Percentiles rank a stretch among this genome's conserved stretches.
Evolutionary conservation across 1,140 invertebrate species (phyloP).

Genomic region (Pemphigus obesinymphae): DNA sequence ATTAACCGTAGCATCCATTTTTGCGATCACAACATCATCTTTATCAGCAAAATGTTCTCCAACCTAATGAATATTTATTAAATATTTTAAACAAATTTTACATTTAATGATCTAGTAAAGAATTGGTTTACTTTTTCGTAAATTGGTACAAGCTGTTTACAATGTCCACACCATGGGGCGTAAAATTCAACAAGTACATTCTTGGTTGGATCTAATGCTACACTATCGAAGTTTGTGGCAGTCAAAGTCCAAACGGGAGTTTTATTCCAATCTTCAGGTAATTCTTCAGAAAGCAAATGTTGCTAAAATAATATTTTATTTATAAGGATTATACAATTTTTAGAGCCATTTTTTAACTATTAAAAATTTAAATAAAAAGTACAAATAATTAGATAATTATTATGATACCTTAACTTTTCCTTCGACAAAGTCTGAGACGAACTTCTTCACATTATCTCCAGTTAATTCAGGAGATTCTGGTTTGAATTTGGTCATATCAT

Average conservation of each 20-base stretch:
- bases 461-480: slow-evolving; percentile 74
- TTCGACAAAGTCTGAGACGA: slow-evolving; percentile 82
- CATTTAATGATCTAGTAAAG: not conserved
- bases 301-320: slow-evolving; percentile 53
- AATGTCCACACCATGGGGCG: slow-evolving; percentile 96
- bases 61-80: not conserved
- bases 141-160: slow-evolving; percentile 93
- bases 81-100: not conserved
- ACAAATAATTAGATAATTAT: too few species aligned
- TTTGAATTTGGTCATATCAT: slow-evolving; percentile 98
- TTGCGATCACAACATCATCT: slow-evolving; percentile 85
- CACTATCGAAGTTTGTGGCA: slow-evolving; percentile 91
- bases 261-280: slow-evolving; percentile 97
- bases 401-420: slow-evolving; percentile 75
- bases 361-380: too few species aligned
- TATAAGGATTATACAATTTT: not conserved
- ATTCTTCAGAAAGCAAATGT: slow-evolving; percentile 87
- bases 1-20: slow-evolving; percentile 97
- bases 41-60: slow-evolving; percentile 83
- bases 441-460: slow-evolving; percentile 71
- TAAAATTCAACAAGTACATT: slow-evolving; percentile 98
- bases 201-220: slow-evolving; percentile 83
- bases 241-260: slow-evolving; percentile 91
- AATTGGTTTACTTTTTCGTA: slow-evolving; percentile 65
- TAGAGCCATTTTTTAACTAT: too few species aligned